Evolutionary conservation across 2,888 invertebrate species (phyloP), one percentile per base, ranked within the genome.

Genomic region (Sycophila texana): DNA sequence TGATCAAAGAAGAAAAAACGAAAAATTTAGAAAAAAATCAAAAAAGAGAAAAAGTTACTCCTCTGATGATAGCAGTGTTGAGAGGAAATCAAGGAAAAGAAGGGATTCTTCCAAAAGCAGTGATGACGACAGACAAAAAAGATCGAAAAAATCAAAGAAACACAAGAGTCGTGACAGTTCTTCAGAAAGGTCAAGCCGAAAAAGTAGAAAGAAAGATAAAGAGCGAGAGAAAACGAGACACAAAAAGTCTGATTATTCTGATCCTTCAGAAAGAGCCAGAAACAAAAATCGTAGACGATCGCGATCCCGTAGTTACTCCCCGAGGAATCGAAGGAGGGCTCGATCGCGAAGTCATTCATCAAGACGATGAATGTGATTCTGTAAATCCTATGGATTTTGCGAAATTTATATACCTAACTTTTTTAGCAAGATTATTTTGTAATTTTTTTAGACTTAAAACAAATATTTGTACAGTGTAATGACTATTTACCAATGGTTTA

Each of bases 141-240:
- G 86, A 81, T 82, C 86, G 0, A 91, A 90, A 39, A 91, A 90
- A 71, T 90, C 88, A 5, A 91, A 89, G 81, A 90, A 88, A 80
- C 85, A 86, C 39, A 88, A 86, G 82, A 86, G 77, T 74, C 85
- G 86, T n/a, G 91, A 89, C 83, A 88, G 86, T 77, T 90, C 91
- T 2, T 86, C 90, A 1, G 91, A 91, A 83, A 91, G 88, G 26
- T 84, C 85, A 82, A 91, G 89, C 82, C 91, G 91, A 84, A 93
- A 92, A 83, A 92, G 91, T 83, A 92, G 92, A 84, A 93, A 92
- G 84, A 93, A 92, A 83, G 91, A 93, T 78, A 93, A 92, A 85
- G 93, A 93, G 2, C 92, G 92, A 81, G 93, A 93, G 86, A 92
- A 91, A 88, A 91, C 90, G 83, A 90, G 91, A 77, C 92, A 93